Base-by-base conservation (phyloP, 2,888 invertebrate species). In the Prionchulus punctatus region DNA sequence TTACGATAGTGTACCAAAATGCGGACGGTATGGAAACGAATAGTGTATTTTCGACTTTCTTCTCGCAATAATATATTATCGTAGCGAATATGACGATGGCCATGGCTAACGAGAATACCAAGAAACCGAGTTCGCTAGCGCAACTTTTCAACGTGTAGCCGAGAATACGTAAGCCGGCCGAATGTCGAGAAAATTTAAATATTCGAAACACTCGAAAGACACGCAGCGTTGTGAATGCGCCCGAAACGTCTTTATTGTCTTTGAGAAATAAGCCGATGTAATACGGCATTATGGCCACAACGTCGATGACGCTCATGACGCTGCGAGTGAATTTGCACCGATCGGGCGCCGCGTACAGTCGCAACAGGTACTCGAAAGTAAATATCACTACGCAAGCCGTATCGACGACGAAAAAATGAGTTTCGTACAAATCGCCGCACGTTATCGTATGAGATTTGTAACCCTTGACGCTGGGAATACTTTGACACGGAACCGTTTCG, bases 351-450 rank as follows among this genome's bases (percentile, higher is more conserved):
- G 96, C 96, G 75, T 91, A 96, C 67, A 98, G 79, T 58, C 79
- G 70, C 62, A 96, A 78, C 65, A 94, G 77, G 74, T 98, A 98
- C 75, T 98, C 96, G 48, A 92, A 90, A 23, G 96, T 96, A 79
- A 99, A 98, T 64, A 99, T 96, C 89, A 99, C 96, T 65, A 98
- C 98, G 76, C 98, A 99, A 61, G 98, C 98, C 26, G 98, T 99
- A 78, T 99, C 92, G 76, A 99, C 78, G 75, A 96, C 98, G 79
- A 99, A 98, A 57, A 70, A 70, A 62, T 67, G 58, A 21, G 63
- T 60, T 78, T 92, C 90, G 78, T 91, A 98, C 61, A 90, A 82
- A 75, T 96, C 96, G 56, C 98, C 98, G 73, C 96, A 99, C 7
- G 92, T 86, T 4, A 65, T 65, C 18, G 47, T 36, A n/a, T n/a